These are phyloP conservation scores for Hippocampus abdominalis DNA, from an alignment of 2,113 vertebrate species.

Conservation along the genomic window DNA sequence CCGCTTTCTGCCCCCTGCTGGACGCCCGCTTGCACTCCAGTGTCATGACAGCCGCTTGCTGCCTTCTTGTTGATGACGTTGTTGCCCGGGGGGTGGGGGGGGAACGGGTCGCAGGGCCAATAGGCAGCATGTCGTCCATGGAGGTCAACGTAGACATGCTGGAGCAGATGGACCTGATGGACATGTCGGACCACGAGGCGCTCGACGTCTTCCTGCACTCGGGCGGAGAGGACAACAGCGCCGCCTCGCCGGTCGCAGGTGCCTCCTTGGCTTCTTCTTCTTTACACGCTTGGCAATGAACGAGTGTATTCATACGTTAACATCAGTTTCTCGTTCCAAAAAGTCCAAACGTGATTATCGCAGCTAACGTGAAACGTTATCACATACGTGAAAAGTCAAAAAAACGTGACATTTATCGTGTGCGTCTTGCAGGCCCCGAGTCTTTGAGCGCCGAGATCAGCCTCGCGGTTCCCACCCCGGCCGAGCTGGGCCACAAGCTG, in stretches of 20 bases:
- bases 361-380: too few relatives aligned
- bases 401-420: too few relatives aligned
- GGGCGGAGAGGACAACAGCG: slow-evolving; percentile 82
- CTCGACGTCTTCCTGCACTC: slow-evolving; percentile 94
- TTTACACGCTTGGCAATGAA: too few relatives aligned
- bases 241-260: slow-evolving; percentile 83
- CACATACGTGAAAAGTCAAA: not conserved
- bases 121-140: slow-evolving; percentile 99
- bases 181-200: slow-evolving; percentile 95
- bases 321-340: too few relatives aligned
- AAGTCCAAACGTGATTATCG: too few relatives aligned
- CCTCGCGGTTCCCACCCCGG: slow-evolving; percentile 82
- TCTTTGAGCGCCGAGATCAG: slow-evolving; percentile 76
- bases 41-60: not conserved
- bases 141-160: slow-evolving; percentile 97
- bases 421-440: slow-evolving; percentile 72
- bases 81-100: not conserved
- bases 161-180: slow-evolving; percentile 98
- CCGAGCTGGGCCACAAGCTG: slow-evolving; percentile 74
- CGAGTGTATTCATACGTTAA: too few relatives aligned
- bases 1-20: slow-evolving; percentile 26
- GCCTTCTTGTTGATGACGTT: not conserved
- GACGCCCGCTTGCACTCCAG: not conserved
- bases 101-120: slow-evolving; percentile 75
- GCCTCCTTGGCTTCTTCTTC: slow-evolving; percentile 9